Percentiles rank a stretch among this genome's conserved stretches.
Conservation (phyloP, 2,888 invertebrate species). For the Lomographa bimaculata region DNA sequence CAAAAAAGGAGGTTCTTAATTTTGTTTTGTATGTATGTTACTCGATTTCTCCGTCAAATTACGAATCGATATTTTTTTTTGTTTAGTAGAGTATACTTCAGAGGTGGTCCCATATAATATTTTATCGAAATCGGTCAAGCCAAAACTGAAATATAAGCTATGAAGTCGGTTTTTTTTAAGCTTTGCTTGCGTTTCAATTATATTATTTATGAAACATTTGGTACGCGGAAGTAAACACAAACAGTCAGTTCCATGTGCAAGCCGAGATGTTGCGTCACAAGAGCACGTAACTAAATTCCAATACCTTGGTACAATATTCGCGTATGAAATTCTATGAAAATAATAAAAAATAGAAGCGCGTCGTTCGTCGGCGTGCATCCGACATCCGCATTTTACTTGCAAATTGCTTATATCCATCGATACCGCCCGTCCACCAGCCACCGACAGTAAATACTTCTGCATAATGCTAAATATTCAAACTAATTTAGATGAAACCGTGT, state of each 20-base stretch:
- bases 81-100: too few relatives aligned
- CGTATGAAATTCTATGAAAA: conserved; percentile 60
- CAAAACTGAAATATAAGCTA: too few relatives aligned
- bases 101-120: too few relatives aligned
- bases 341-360: conserved; percentile 57
- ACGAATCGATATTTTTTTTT: conserved; percentile 5
- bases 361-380: conserved; percentile 54
- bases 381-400: conserved; percentile 76
- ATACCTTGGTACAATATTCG: conserved; percentile 45
- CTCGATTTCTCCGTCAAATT: conserved; percentile 2
- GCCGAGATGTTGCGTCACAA: too few relatives aligned
- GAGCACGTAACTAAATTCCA: conserved; percentile 26
- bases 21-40: too few relatives aligned
- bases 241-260: too few relatives aligned
- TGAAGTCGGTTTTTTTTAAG: too few relatives aligned
- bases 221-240: too few relatives aligned
- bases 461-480: conserved; percentile 30
- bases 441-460: conserved; percentile 34
- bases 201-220: too few relatives aligned
- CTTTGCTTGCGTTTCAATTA: too few relatives aligned
- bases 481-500: conserved; percentile 20
- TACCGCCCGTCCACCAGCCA: conserved; percentile 48
- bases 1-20: too few relatives aligned
- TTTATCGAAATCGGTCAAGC: too few relatives aligned
- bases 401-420: conserved; percentile 77